Evolutionary conservation across 2,113 vertebrate species (phyloP), one percentile per base, ranked within the genome.

Genomic region (Plotosus lineatus): DNA sequence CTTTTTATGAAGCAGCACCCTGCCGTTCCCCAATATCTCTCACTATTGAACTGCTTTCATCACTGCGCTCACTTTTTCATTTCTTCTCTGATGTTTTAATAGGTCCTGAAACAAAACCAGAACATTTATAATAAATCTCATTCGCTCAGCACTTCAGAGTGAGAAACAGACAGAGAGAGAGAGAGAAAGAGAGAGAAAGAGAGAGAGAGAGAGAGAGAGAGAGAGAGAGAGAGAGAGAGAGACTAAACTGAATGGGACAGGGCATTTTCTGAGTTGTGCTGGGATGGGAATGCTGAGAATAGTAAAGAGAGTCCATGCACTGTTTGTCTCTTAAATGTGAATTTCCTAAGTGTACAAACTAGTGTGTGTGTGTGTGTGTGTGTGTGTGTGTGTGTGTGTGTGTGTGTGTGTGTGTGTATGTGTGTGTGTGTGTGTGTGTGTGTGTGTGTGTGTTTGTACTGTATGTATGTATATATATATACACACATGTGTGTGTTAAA

Each of bases 261-360:
- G 28, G 36, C 26, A 31, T 68, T 48, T 65, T 31, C 36, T 63
- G 60, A 31, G 3, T 60, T 38, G 1, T 46, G 10, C 17, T 28
- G 2, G 26, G 14, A 4, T 23, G 58, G 46, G 44, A 55, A 75
- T 17, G 28, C 10, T 71, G 26, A 5, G 15, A 65, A 75, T 17
- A 42, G 8, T 71, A 72, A 50, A 48, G 58, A 31, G 12, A 23
- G 36, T 66, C n/a, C 36, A 66, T 10, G 36, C 63, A 33, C 19
- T 9, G 2, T 83, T 46, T 75, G 17, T 40, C 61, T 63, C n/a
- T n/a, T 72, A 28, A 84, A 73, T 74, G 46, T 50, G 28, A 48
- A 65, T 77, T 75, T 84, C 72, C 72, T 74, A 75, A 55, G 42
- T 76, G 75, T 77, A 3, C 36, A 36, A 9, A 1, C 36, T 40